Conservation (phyloP, 2,888 invertebrate species). For the Argyresthia goedartella region DNA sequence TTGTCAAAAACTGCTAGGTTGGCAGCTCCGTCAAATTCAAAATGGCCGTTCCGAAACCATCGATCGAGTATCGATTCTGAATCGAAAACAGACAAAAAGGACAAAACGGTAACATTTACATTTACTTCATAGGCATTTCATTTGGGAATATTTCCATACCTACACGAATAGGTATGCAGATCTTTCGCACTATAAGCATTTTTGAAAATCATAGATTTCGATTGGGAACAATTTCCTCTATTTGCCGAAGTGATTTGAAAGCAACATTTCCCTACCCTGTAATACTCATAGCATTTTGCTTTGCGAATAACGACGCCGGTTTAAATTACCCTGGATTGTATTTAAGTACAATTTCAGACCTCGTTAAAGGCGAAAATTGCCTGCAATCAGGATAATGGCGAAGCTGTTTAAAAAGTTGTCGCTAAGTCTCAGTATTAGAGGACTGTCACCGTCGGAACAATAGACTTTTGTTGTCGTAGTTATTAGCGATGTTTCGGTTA, state of each 20-base stretch:
- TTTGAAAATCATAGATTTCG: background rate
- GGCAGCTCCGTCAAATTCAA: no score
- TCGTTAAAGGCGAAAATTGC: slow-evolving; percentile 29
- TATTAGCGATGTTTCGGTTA: background rate
- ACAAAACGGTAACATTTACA: no score
- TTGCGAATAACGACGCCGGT: slow-evolving; percentile 1
- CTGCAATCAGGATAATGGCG: slow-evolving; percentile 30
- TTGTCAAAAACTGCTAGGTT: no score
- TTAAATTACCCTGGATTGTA: slow-evolving; percentile 21
- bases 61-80: no score
- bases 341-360: slow-evolving; percentile 24
- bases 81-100: no score
- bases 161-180: no score
- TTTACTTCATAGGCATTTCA: no score
- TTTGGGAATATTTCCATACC: no score
- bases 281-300: slow-evolving; percentile 3
- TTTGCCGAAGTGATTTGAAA: slow-evolving; percentile 2
- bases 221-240: background rate
- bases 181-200: no score
- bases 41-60: no score
- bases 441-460: background rate
- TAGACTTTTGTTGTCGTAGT: background rate
- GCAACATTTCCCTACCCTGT: slow-evolving; percentile 1
- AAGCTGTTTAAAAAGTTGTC: slow-evolving; percentile 25
- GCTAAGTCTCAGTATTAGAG: slow-evolving; percentile 4